A percentile compares a stretch with the other conserved stretches of the same genome.
Conservation (phyloP, 2,797 vertebrate species). For the Typhlichthys subterraneus region DNA sequence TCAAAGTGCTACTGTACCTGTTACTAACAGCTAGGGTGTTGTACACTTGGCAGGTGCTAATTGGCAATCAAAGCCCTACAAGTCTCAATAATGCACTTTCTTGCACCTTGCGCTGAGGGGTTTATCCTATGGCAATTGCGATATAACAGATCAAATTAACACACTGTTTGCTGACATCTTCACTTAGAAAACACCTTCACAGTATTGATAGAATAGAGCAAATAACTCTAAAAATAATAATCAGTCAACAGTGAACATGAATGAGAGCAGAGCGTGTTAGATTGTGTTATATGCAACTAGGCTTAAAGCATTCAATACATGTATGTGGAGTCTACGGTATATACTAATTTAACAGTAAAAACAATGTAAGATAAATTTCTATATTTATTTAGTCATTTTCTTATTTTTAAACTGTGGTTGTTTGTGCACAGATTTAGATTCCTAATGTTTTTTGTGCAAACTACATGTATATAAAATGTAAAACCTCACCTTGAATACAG, state of each 20-base stretch:
- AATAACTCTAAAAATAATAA: constrained; percentile 1
- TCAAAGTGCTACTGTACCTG: constrained; percentile 36
- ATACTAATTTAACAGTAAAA: no score
- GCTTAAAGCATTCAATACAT: no score
- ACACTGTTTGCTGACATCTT: constrained; percentile 8
- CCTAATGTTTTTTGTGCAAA: no score
- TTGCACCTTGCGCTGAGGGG: constrained; percentile 29
- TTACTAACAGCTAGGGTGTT: neutral
- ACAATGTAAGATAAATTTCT: no score
- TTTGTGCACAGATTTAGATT: no score
- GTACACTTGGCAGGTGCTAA: constrained; percentile 62
- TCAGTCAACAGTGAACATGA: neutral
- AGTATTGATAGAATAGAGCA: neutral
- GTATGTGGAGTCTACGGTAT: no score
- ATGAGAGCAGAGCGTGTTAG: neutral
- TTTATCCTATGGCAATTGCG: constrained; percentile 6
- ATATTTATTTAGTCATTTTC: no score
- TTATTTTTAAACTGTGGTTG: no score
- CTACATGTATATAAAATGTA: no score
- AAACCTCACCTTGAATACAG: no score
- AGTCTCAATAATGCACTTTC: constrained; percentile 31
- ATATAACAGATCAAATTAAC: constrained; percentile 31
- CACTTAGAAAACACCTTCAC: constrained; percentile 2
- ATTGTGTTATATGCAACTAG: no score
- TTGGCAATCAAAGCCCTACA: constrained; percentile 49